These are phyloP conservation scores for Lutjanus erythropterus DNA, from an alignment of 2,113 vertebrate genomes.

Conservation along the genomic window DNA sequence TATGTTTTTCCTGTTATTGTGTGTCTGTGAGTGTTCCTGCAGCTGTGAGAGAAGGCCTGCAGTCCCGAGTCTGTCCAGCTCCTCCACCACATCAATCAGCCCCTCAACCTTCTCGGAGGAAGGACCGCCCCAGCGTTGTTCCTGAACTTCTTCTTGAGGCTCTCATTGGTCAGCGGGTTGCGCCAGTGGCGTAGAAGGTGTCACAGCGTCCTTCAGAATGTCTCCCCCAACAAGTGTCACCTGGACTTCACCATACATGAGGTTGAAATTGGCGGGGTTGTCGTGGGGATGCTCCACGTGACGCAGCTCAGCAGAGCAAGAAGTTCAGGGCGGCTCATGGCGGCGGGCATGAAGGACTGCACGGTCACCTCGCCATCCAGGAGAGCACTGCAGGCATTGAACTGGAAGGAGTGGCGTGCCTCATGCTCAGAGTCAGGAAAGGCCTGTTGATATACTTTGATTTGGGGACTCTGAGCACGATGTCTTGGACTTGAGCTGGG, in stretches of 20 bases:
- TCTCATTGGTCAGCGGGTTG: conserved; percentile 89
- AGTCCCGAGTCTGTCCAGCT: conserved; percentile 68
- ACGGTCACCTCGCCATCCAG: conserved; percentile 88
- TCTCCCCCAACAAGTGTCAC: conserved; percentile 86
- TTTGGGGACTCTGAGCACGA: conserved; percentile 87
- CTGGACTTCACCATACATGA: conserved; percentile 89
- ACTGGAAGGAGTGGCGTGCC: conserved; percentile 93
- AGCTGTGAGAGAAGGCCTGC: conserved; percentile 82
- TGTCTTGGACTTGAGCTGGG: conserved; percentile 81
- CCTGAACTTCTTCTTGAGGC: conserved; percentile 88
- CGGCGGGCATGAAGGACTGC: conserved; percentile 82
- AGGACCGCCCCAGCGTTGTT: conserved; percentile 85
- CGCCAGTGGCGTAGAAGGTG: conserved; percentile 94
- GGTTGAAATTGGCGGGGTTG: conserved; percentile 89
- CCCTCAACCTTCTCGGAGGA: conserved; percentile 79
- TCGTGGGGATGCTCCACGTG: conserved; percentile 89
- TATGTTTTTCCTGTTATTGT: background rate
- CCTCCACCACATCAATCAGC: conserved; percentile 84
- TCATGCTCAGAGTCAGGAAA: conserved; percentile 89
- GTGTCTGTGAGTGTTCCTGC: conserved; percentile 57
- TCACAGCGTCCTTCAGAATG: conserved; percentile 87
- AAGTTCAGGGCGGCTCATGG: conserved; percentile 84
- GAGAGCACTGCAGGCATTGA: conserved; percentile 88
- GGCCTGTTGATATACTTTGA: conserved; percentile 93
- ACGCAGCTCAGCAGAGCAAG: conserved; percentile 85